Evolutionary conservation across 2,888 invertebrate genomes (phyloP).

Genomic region (Mamestra brassicae): DNA sequence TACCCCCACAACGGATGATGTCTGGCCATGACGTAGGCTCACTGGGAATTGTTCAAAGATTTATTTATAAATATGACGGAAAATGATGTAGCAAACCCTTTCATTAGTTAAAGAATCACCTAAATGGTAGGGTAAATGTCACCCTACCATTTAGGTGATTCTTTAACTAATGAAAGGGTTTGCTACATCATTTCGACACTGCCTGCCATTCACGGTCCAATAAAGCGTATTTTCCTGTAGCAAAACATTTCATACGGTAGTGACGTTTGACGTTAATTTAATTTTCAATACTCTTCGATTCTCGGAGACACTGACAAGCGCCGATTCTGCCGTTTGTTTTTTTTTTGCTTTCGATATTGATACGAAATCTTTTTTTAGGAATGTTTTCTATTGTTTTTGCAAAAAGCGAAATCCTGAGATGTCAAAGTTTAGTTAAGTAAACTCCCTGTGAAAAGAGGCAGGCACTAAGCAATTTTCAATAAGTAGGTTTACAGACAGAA

Average conservation of each 20-base stretch:
- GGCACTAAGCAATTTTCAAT: too few species aligned
- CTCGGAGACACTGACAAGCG: constrained; percentile 24
- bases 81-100: neutral
- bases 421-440: neutral
- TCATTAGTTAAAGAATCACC: neutral
- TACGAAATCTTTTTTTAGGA: constrained; percentile 1
- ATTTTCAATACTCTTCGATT: constrained; percentile 34
- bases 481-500: too few species aligned
- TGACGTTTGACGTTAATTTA: constrained; percentile 60
- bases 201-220: constrained; percentile 18
- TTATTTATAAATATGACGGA: too few species aligned
- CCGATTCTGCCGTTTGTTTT: constrained; percentile 28
- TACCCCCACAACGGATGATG: too few species aligned
- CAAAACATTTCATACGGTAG: constrained; percentile 25
- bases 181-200: neutral
- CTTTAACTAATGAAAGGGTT: neutral
- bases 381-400: constrained; percentile 5
- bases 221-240: constrained; percentile 18
- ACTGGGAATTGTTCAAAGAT: too few species aligned
- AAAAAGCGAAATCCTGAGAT: neutral
- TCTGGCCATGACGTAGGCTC: too few species aligned
- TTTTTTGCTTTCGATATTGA: neutral
- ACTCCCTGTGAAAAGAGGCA: neutral
- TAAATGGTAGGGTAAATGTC: neutral
- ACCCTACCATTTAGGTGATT: neutral